Base-by-base conservation (phyloP, 2,113 vertebrate genomes). In the Maccullochella peelii region DNA sequence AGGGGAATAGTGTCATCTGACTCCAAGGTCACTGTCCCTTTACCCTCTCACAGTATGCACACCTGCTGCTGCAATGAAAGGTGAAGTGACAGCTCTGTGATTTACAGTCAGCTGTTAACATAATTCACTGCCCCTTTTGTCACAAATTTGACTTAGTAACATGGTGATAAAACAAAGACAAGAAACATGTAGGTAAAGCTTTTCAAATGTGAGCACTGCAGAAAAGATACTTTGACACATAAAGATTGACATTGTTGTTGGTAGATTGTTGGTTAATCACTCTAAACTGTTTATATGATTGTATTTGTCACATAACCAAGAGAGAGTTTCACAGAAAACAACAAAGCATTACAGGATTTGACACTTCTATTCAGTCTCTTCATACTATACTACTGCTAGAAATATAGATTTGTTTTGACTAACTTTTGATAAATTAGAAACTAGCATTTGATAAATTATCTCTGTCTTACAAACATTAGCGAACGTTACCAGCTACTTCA, bases 1-100 rank as follows among this genome's bases (percentile, higher is more conserved):
- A 62, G 62, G 67, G 49, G 40, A 73, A 87, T 72, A n/a, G 76
- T 87, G 82, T 87, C 73, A 84, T 52, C 72, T 61, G 78, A 88
- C 71, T 89, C 62, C 58, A 83, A 90, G 89, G 85, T 61, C 84
- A 67, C 42, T 44, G 73, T 69, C 79, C 66, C 47, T 71, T 81
- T 73, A 73, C 59, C 68, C 78, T 23, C 61, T 68, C 65, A 38
- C 79, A 85, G 68, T 65, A 21, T 71, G 83, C 20, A 21, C 67
- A 66, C 38, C 5, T n/a, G 55, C 83, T 66, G 66, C 73, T 83
- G 76, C 14, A 40, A 63, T 82, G 38, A 71, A 83, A 90, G 67
- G 30, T 70, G 79, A 89, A 75, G 66, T 88, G 87, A 89, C 87
- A 92, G 79, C 77, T 70, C 67, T 18, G 67, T 80, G 82, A 85